phyloP scores from a whole-genome alignment of 1,140 invertebrate species.

The Drosophila neocordata region DNA sequence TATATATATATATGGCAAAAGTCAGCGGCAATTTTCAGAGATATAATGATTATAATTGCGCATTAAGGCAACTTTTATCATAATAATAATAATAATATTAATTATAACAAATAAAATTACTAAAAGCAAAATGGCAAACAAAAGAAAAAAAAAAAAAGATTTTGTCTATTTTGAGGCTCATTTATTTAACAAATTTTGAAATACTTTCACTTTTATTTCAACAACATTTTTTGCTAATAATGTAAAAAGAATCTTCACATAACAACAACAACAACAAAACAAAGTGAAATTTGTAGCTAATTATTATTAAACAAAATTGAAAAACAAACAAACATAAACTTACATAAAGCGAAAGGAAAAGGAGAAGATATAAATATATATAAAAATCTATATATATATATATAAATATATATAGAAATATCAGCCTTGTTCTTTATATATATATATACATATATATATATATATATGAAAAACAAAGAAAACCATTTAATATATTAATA shows the following conservation, averaged over 20 bases:
- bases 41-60: constrained; percentile 13
- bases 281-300: constrained; percentile 59
- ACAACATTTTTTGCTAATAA: constrained; percentile 67
- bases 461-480: constrained; percentile 63
- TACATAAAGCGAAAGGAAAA: constrained; percentile 59
- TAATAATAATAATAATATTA: constrained; percentile 53
- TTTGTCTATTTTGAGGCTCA: constrained; percentile 78
- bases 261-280: constrained; percentile 47
- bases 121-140: constrained; percentile 51
- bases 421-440: constrained; percentile 81
- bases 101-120: constrained; percentile 42
- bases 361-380: constrained; percentile 38
- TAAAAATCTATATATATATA: constrained; percentile 73
- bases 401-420: constrained; percentile 69
- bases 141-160: neutral
- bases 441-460: constrained; percentile 76
- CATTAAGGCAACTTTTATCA: constrained; percentile 64
- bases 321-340: constrained; percentile 52
- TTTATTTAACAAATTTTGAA: constrained; percentile 62
- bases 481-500: constrained; percentile 76
- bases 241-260: constrained; percentile 56
- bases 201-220: constrained; percentile 51
- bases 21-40: constrained; percentile 59
- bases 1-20: constrained; percentile 26
- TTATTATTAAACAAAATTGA: constrained; percentile 68